phyloP scores from a whole-genome alignment of 2,113 vertebrate species.

The Panthera tigris region DNA sequence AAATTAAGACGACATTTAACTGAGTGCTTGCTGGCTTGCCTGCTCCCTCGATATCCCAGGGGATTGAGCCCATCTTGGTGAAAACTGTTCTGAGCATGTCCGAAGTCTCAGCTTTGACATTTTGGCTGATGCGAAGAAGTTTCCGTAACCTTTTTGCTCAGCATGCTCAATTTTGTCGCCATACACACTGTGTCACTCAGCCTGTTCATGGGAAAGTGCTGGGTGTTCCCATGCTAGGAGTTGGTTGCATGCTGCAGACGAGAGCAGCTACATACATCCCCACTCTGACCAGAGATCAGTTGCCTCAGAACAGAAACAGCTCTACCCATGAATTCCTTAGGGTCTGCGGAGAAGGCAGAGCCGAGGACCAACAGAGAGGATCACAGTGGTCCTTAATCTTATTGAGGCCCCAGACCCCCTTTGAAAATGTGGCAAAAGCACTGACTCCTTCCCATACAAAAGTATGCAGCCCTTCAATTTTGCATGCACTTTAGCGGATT shows the following conservation, averaged over 20 bases:
- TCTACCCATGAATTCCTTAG: background rate
- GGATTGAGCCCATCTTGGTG: constrained; percentile 51
- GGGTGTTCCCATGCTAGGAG: background rate
- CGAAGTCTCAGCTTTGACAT: constrained; percentile 70
- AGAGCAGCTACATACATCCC: background rate
- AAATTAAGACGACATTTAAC: constrained; percentile 74
- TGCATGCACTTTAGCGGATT: background rate
- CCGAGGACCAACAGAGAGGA: background rate
- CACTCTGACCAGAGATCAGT: background rate
- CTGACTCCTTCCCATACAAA: background rate
- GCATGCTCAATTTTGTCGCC: constrained; percentile 50
- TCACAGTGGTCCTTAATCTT: background rate
- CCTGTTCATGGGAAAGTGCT: background rate
- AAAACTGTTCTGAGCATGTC: constrained; percentile 58
- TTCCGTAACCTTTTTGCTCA: constrained; percentile 65
- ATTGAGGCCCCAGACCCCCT: background rate
- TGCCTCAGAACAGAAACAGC: background rate
- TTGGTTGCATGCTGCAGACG: background rate
- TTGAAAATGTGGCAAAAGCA: constrained; percentile 1
- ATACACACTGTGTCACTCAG: background rate
- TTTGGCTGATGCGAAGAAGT: constrained; percentile 62
- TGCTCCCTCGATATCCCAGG: constrained; percentile 31
- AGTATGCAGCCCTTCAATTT: background rate
- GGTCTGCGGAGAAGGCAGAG: background rate
- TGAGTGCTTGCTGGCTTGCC: constrained; percentile 52